phyloP scores from a whole-genome alignment of 2,113 vertebrate species.

The Anser brachyrhynchus region DNA sequence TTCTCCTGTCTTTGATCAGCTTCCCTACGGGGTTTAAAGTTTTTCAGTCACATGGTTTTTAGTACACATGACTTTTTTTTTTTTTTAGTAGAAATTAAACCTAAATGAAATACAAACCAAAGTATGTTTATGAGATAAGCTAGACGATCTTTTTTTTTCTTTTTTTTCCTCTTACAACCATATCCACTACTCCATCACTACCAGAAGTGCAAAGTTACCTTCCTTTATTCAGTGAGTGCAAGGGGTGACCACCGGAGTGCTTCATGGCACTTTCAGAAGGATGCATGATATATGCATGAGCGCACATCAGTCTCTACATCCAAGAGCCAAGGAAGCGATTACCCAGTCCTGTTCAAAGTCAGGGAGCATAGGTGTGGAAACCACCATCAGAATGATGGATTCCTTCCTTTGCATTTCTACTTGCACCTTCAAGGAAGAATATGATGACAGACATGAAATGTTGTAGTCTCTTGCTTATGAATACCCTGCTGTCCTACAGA shows the following conservation, averaged over 20 bases:
- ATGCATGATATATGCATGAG: fast-evolving
- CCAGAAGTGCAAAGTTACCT: neutral
- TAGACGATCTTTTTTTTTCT: neutral
- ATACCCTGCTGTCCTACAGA: neutral
- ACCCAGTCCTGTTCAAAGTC: neutral
- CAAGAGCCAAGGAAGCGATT: neutral
- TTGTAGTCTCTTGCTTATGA: neutral
- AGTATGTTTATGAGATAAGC: neutral
- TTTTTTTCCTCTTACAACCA: neutral
- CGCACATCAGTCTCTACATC: neutral
- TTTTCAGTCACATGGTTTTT: neutral
- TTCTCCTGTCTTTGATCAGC: neutral
- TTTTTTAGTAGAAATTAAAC: neutral
- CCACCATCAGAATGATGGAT: neutral
- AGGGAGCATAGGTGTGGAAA: fast-evolving
- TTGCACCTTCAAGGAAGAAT: neutral
- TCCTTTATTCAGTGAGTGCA: neutral
- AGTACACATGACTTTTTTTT: neutral
- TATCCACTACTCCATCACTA: neutral
- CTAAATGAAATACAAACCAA: neutral
- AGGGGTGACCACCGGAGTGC: neutral
- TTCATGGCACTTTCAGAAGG: neutral
- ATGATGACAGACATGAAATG: neutral
- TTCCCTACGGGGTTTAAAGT: neutral
- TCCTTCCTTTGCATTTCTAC: neutral